A percentile compares a stretch with the other conserved stretches of the same genome.
phyloP scores from a whole-genome alignment of 2,888 invertebrate genomes.

The Cabera pusaria region DNA sequence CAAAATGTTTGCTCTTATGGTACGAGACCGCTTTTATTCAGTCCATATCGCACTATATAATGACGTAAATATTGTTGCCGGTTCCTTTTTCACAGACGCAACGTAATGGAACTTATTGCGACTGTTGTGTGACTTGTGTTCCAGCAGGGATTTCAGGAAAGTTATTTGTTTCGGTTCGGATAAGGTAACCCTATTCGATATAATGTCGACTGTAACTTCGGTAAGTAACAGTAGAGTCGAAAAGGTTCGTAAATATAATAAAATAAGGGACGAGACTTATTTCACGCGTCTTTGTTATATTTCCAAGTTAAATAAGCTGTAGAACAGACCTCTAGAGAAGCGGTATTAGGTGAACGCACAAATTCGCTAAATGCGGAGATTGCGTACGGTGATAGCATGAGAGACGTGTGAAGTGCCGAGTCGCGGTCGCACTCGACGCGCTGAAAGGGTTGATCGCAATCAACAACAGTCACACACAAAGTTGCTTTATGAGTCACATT shows the following conservation, averaged over 20 bases:
- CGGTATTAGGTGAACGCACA: conserved; percentile 25
- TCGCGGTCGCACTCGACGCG: conserved; percentile 29
- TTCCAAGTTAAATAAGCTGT: no score
- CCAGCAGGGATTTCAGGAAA: conserved; percentile 5
- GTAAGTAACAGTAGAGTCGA: no score
- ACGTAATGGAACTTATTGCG: conserved; percentile 35
- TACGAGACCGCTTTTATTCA: conserved; percentile 62
- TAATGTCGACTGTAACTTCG: background rate
- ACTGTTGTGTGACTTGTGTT: conserved; percentile 10
- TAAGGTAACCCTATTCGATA: background rate
- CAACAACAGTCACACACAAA: conserved; percentile 32
- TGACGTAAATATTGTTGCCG: conserved; percentile 59
- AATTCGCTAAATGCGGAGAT: conserved; percentile 27
- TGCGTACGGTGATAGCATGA: conserved; percentile 27
- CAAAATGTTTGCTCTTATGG: conserved; percentile 76
- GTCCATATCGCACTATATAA: conserved; percentile 54
- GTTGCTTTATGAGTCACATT: conserved; percentile 33
- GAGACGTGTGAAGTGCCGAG: conserved; percentile 33
- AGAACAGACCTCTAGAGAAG: background rate
- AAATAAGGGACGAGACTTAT: no score
- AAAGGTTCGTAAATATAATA: no score
- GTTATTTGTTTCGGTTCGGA: conserved; percentile 1
- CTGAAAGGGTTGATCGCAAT: conserved; percentile 35
- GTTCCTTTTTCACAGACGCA: conserved; percentile 40
- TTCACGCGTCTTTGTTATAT: no score